Percentiles rank a stretch among this genome's conserved stretches.
These are phyloP conservation scores for Pseudococcus longispinus DNA, from an alignment of 2,888 invertebrate species.

Conservation along the genomic window DNA sequence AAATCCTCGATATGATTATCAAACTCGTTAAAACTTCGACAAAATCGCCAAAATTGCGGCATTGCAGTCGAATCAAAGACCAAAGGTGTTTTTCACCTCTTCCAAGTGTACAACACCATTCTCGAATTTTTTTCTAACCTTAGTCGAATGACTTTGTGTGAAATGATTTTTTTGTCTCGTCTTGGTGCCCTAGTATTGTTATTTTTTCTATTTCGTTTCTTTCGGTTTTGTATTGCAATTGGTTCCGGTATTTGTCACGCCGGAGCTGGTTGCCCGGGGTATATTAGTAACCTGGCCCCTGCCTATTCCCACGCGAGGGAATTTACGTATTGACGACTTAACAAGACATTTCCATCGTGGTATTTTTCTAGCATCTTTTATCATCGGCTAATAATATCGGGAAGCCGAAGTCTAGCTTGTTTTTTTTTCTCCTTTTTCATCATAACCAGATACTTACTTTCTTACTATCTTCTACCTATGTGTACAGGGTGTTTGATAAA, in stretches of 20 bases:
- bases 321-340: constrained; percentile 44
- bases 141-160: neutral
- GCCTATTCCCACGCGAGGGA: constrained; percentile 47
- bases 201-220: constrained; percentile 15
- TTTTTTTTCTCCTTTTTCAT: neutral
- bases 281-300: constrained; percentile 21
- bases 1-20: too few species aligned
- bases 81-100: neutral
- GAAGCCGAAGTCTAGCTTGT: neutral
- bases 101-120: neutral
- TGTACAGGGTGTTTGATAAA: constrained; percentile 12
- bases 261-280: constrained; percentile 47
- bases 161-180: constrained; percentile 5
- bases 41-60: too few species aligned
- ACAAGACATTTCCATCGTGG: constrained; percentile 35
- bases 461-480: neutral
- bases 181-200: constrained; percentile 27
- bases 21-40: too few species aligned
- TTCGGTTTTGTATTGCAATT: neutral
- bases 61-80: too few species aligned
- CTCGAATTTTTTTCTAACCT: neutral
- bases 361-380: constrained; percentile 12
- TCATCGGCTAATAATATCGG: constrained; percentile 16
- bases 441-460: neutral
- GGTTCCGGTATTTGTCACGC: constrained; percentile 50